Evolutionary conservation across 2,113 vertebrate genomes (phyloP), one percentile per base, ranked within the genome.

Genomic region (Lophochroa leadbeateri): DNA sequence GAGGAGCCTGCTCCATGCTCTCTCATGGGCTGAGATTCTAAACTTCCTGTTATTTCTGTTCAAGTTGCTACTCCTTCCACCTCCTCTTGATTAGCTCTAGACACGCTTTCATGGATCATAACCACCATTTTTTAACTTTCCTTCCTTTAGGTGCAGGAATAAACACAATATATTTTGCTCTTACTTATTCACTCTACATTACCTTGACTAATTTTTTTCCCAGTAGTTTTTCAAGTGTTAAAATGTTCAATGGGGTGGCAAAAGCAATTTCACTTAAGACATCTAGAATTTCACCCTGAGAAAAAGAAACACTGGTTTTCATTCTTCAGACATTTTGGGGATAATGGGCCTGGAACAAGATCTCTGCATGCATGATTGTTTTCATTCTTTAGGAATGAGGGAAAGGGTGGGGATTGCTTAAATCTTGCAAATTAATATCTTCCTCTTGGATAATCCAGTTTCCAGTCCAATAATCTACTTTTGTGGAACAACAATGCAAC

Each of bases 401-500:
- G 61, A 85, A 78, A 74, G 43, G 35, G 52, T 39, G 47, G 71
- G 17, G 24, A 44, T 75, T 72, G 52, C 1, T 0, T 96, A 63
- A 64, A 35, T 68, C 78, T 94, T 86, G 70, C 8, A 52, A 88
- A 43, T 69, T 13, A 90, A 28, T 92, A 9, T 78, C 84, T 94
- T 81, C 74, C 87, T 92, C 71, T 93, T 82, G 52, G 67, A 81
- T 82, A 77, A 46, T 94, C 93, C 90, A 69, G 6, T 92, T 86
- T 82, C 70, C 37, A 72, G 77, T 61, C 47, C 83, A 79, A 15
- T 83, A 90, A 80, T 82, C 64, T 68, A 75, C 82, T 72, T 88
- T 39, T 61, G 52, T 44, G 64, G 35, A 83, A 61, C 47, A 71
- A 50, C 46, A 35, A 29, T 58, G 10, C 41, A 76, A 29, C 15